Percentiles rank a stretch among this genome's conserved stretches.
phyloP scores from a whole-genome alignment of 1,140 invertebrate species.

The Drosophila hydei region DNA sequence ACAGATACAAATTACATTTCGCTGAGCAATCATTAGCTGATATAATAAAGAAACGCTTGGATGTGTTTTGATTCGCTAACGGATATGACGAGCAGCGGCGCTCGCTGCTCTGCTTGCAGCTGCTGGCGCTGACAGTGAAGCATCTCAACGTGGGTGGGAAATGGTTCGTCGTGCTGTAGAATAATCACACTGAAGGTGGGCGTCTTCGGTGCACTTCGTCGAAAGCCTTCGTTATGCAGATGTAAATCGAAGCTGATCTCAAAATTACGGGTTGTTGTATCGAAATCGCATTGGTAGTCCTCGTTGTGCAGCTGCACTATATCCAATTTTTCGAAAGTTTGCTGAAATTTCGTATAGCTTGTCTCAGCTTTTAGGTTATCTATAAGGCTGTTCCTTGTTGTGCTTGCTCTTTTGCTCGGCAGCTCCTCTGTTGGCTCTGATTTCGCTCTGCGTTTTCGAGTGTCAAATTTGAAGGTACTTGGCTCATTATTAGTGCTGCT shows the following conservation, averaged over 20 bases:
- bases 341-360: slow-evolving; percentile 47
- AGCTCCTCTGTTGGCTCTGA: not conserved
- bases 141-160: slow-evolving; percentile 67
- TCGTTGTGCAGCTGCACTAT: slow-evolving; percentile 50
- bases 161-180: slow-evolving; percentile 41
- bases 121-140: slow-evolving; percentile 43
- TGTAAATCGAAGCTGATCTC: slow-evolving; percentile 75
- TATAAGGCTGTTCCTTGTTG: slow-evolving; percentile 40
- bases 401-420: slow-evolving; percentile 26
- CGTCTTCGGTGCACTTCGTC: slow-evolving; percentile 57
- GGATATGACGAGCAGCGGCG: slow-evolving; percentile 67
- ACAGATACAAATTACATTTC: slow-evolving; percentile 40
- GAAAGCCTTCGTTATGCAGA: slow-evolving; percentile 72
- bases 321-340: slow-evolving; percentile 65
- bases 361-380: slow-evolving; percentile 57
- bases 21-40: slow-evolving; percentile 56
- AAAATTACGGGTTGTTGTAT: not conserved
- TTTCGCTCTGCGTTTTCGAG: slow-evolving; percentile 49
- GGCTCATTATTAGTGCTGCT: not conserved
- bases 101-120: slow-evolving; percentile 16
- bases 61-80: slow-evolving; percentile 82
- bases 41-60: slow-evolving; percentile 80
- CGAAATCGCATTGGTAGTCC: slow-evolving; percentile 1
- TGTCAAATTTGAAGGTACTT: slow-evolving; percentile 46
- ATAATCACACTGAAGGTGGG: slow-evolving; percentile 69